These are phyloP conservation scores for Drosophila birchii DNA, from an alignment of 2,888 invertebrate species.

Conservation along the genomic window DNA sequence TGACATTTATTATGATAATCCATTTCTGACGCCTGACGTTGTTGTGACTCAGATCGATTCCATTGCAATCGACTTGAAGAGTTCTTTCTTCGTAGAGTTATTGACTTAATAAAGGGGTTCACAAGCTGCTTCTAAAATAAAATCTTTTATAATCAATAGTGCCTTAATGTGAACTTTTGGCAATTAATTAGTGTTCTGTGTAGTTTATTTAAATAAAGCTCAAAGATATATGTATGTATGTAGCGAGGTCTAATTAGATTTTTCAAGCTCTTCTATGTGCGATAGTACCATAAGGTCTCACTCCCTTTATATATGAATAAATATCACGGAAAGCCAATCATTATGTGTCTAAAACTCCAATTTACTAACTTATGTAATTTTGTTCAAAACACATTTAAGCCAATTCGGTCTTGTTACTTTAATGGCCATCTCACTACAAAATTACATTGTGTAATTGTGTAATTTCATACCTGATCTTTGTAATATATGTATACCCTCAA, in stretches of 20 bases:
- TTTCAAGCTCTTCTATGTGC: no score
- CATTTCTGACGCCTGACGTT: slow-evolving; percentile 28
- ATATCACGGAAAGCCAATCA: not conserved
- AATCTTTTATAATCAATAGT: no score
- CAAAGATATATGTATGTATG: no score
- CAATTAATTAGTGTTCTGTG: not conserved
- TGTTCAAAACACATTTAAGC: no score
- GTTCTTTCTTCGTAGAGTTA: not conserved
- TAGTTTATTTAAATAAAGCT: no score
- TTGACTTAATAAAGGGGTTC: not conserved
- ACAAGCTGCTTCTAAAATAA: not conserved
- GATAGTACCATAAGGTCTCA: no score
- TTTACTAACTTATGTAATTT: not conserved
- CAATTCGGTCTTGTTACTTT: not conserved
- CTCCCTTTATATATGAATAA: not conserved
- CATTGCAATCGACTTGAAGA: not conserved
- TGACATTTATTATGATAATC: slow-evolving; percentile 24
- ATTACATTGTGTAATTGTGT: not conserved
- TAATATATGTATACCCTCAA: not conserved
- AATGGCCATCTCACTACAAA: not conserved
- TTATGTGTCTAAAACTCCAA: not conserved
- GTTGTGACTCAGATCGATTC: slow-evolving; percentile 9
- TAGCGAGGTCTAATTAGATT: no score
- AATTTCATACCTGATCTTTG: not conserved
- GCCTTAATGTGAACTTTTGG: no score